Evolutionary conservation across 2,113 vertebrate genomes (phyloP).

Genomic region (Caranx melampygus): DNA sequence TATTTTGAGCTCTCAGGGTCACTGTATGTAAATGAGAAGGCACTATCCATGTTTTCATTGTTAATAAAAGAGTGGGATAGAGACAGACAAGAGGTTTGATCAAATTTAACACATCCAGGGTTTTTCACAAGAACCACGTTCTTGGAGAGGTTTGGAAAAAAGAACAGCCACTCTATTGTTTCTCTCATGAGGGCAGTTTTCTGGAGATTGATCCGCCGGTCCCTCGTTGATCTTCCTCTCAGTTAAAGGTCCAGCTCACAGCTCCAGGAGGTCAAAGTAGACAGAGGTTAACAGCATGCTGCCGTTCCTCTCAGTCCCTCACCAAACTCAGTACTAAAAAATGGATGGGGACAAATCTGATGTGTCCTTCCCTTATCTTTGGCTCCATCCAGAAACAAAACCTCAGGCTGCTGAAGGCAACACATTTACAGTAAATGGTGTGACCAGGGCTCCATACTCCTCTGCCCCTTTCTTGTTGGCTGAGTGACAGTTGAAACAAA

Average conservation of each 20-base stretch:
- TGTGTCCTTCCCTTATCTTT: slow-evolving; percentile 11
- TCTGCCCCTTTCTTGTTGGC: slow-evolving; percentile 8
- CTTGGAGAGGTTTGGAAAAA: not conserved
- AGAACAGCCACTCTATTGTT: not conserved
- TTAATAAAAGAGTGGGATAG: not conserved
- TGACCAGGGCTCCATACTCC: slow-evolving; percentile 4
- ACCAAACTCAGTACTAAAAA: slow-evolving; percentile 43
- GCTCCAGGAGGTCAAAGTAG: slow-evolving; percentile 24
- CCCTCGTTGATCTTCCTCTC: not conserved
- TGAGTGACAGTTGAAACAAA: slow-evolving; percentile 51
- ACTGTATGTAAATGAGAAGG: not conserved
- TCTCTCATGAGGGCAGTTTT: not conserved
- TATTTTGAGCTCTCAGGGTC: no score
- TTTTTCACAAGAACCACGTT: not conserved
- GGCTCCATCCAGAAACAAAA: slow-evolving; percentile 5
- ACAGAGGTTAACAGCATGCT: slow-evolving; percentile 31
- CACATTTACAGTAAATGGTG: not conserved
- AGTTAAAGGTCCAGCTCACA: not conserved
- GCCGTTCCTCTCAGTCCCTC: slow-evolving; percentile 10
- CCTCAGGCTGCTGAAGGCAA: no score
- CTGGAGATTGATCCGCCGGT: not conserved
- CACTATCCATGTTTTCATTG: not conserved
- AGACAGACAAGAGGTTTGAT: not conserved
- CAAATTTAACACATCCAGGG: not conserved
- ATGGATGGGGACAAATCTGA: slow-evolving; percentile 22